Base-by-base conservation (phyloP, 2,113 vertebrate genomes). In the Coptodon rendalli region DNA sequence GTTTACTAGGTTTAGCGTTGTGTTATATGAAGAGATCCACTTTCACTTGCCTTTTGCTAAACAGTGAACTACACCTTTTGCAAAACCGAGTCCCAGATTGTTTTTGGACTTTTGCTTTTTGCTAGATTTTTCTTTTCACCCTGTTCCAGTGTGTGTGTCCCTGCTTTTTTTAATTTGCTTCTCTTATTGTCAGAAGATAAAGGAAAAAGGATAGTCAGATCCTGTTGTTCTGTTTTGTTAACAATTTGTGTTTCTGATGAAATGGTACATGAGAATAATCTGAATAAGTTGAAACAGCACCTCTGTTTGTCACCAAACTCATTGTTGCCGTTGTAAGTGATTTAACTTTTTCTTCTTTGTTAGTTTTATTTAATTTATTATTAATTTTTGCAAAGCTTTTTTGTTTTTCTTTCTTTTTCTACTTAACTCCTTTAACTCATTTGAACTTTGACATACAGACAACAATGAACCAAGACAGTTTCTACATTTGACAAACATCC, bases 61-160 rank as follows among this genome's bases (percentile, higher is more conserved):
- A 54, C 19, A 54, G 19, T 53, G 5, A 53, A 54, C 53, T 54
- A 11, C 11, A 24, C 22, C 2, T 4, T 4, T 27, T 52, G 17
- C 54, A 27, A 27, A 57, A 13, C 54, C 7, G 3, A 57, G 53
- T 24, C 22, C 6, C 53, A 56, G 3, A 13, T 56, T 56, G 54
- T 27, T 3, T 53, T 53, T 53, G 19, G 50, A 0, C 50, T 53
- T 59, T 12, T 53, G 0, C 13, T 31, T 59, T 29, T 54, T 0
- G n/a, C 0, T 12, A 54, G n/a, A 10, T 24, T 54, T 24, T 54
- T 53, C 50, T 54, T 54, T 24, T 4, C n/a, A 22, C n/a, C 53
- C 53, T 54, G 53, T 54, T 54, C n/a, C n/a, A 22, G 10, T 7
- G n/a, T 54, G 53, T 54, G 53, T 6, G 10, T 54, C n/a, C n/a